Evolutionary conservation across 2,113 vertebrate species (phyloP), one percentile per base, ranked within the genome.

Genomic region (Passer domesticus): DNA sequence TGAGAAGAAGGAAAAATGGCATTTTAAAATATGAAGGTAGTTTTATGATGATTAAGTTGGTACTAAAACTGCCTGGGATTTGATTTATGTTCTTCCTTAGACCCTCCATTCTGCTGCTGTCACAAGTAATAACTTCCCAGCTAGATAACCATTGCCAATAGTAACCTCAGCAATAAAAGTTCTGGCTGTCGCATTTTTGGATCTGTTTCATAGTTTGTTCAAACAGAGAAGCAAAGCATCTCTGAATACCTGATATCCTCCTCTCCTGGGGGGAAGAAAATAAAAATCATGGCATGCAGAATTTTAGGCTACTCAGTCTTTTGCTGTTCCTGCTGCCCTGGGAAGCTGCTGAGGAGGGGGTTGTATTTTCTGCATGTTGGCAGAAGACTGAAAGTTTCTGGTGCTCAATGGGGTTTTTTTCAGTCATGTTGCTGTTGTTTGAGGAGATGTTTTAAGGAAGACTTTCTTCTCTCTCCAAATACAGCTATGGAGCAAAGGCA

Each of bases 21-120:
- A 9, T 39, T 87, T 95, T 93, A 94, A 92, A 95, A 59, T 62
- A 69, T 5, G 25, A 70, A 70, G 56, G 63, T 95, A 70, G 73
- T 90, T 94, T 94, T 83, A 87, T 70, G 80, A 63, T 94, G 76
- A 96, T 93, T 39, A 94, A 96, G 39, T 87, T 87, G 85, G 53
- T 86, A 77, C 59, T 96, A 77, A 93, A 97, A 68, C 78, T 90
- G 93, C 82, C 81, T 63, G 22, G 33, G 39, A 44, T 86, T 82
- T 95, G 91, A 92, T 96, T 95, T 83, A 83, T 77, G 28, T 76
- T 94, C 89, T 91, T 94, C 78, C 68, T 83, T 74, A 69, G 77
- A 91, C 31, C 22, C 44, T 95, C 59, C 22, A 37, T 91, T 96
- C 63, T 88, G 75, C 74, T 95, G 66, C 82, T 97, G 91, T 95